Conservation (phyloP, 2,888 invertebrate species). For the Luffia ferchaultella region DNA sequence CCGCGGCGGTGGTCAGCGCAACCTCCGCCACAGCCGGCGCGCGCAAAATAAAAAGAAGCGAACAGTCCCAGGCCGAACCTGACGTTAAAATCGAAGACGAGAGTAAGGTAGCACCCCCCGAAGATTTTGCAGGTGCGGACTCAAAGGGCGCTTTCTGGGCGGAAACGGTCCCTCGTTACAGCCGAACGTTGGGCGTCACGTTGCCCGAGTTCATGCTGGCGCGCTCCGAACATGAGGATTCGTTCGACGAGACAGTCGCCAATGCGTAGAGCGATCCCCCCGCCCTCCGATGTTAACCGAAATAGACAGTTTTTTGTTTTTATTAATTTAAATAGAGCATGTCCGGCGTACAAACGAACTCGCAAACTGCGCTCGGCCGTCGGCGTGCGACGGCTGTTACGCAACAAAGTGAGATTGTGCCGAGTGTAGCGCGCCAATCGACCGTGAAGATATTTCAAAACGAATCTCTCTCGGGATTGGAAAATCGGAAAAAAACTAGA, state of each 20-base stretch:
- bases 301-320: slow-evolving; percentile 25
- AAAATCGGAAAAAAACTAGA: slow-evolving; percentile 14
- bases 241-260: slow-evolving; percentile 68
- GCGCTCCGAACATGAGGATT: slow-evolving; percentile 72
- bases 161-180: slow-evolving; percentile 72
- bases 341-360: slow-evolving; percentile 41
- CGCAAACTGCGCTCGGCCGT: slow-evolving; percentile 40
- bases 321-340: slow-evolving; percentile 41
- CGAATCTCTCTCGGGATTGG: slow-evolving; percentile 14
- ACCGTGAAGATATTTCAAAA: slow-evolving; percentile 24
- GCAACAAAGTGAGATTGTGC: slow-evolving; percentile 48
- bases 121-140: slow-evolving; percentile 60
- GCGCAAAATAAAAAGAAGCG: slow-evolving; percentile 40
- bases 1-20: slow-evolving; percentile 17
- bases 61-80: slow-evolving; percentile 25
- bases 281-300: slow-evolving; percentile 32
- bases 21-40: slow-evolving; percentile 12
- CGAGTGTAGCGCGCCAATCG: slow-evolving; percentile 20
- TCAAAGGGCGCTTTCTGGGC: slow-evolving; percentile 71
- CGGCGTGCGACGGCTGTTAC: slow-evolving; percentile 43
- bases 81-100: slow-evolving; percentile 37
- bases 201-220: slow-evolving; percentile 75
- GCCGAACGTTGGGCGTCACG: slow-evolving; percentile 68
- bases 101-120: slow-evolving; percentile 47
- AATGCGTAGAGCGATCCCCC: slow-evolving; percentile 34